Evolutionary conservation across 2,797 vertebrate genomes (phyloP).

Genomic region (Muraenolepis orangiensis): DNA sequence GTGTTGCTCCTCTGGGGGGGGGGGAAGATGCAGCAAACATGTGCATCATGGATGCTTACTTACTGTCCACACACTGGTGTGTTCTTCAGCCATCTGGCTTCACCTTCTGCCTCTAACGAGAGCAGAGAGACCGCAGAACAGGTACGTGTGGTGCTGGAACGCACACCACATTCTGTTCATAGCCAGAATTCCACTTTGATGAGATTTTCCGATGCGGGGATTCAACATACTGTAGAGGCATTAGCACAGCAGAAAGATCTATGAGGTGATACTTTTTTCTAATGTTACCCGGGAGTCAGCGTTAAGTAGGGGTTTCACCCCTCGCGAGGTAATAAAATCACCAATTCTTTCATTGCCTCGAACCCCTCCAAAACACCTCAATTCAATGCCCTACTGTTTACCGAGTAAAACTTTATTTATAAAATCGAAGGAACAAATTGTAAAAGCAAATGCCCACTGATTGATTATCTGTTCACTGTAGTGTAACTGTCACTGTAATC

Average conservation of each 20-base stretch:
- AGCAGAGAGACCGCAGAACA: background rate
- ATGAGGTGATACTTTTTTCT: background rate
- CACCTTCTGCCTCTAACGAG: background rate
- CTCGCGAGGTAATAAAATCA: background rate
- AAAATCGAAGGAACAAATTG: background rate
- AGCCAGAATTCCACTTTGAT: constrained; percentile 25
- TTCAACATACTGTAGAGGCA: constrained; percentile 21
- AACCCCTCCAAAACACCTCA: background rate
- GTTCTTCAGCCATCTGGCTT: background rate
- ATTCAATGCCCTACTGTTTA: background rate
- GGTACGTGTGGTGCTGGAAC: background rate
- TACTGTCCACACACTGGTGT: background rate
- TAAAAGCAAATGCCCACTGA: background rate
- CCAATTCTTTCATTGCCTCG: background rate
- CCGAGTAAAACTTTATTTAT: background rate
- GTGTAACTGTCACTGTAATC: background rate
- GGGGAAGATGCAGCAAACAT: background rate
- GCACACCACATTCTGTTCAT: constrained; percentile 5
- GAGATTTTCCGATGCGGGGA: constrained; percentile 19
- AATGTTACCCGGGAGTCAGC: background rate
- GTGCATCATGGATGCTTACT: background rate
- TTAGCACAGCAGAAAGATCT: constrained; percentile 12
- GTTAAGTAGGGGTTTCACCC: background rate
- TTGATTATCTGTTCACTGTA: background rate
- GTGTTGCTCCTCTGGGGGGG: background rate